Evolutionary conservation across 64 coral and sea anemone genomes (phyloP), one percentile per base, ranked within the genome.

Genomic region (Actinia tenebrosa): DNA sequence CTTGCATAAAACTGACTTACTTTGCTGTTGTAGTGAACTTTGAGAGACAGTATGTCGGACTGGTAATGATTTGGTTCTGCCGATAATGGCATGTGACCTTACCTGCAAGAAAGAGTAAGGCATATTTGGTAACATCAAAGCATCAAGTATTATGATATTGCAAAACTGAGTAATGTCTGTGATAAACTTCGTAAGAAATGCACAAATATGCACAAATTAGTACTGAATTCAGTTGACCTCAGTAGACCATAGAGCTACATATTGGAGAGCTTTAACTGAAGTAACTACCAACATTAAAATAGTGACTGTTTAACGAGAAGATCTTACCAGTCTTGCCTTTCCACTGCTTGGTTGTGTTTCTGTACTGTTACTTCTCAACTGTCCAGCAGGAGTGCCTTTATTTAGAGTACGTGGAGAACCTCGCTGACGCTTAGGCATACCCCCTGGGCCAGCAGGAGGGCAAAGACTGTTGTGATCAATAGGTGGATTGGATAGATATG

Each of bases 331-430:
- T 56, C 86, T 88, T 71, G 94, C 90, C 84, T 96, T 96, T 78
- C 77, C 84, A 30, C 89, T 88, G 20, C 71, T 90, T 55, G 79
- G 86, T 44, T 96, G 94, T 66, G 89, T 25, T 20, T 96, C 94
- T 64, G 94, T 89, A 88, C 94, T 96, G 69, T 93, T 96, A 83
- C 91, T 96, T 93, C 94, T 89, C 71, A 95, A 88, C 86, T 96
- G 94, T 64, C 88, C 91, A 90, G 91, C 91, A 90, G 88, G 79
- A 42, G 86, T 56, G 7, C 91, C 89, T 83, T 96, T 96, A 82
- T 59, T 92, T 79, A 87, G 15, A 22, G 83, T 69, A 44, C 94
- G 91, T 56, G 88, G 88, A 23, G 82, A 87, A 58, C 84, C 80
- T 68, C 94, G 85, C 9, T 93, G 91, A 58, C 91, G 94, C 44